Base-by-base conservation (phyloP, 30 jellyfish, hydroid and myxozoan species). In the Phacellophora camtschatica region DNA sequence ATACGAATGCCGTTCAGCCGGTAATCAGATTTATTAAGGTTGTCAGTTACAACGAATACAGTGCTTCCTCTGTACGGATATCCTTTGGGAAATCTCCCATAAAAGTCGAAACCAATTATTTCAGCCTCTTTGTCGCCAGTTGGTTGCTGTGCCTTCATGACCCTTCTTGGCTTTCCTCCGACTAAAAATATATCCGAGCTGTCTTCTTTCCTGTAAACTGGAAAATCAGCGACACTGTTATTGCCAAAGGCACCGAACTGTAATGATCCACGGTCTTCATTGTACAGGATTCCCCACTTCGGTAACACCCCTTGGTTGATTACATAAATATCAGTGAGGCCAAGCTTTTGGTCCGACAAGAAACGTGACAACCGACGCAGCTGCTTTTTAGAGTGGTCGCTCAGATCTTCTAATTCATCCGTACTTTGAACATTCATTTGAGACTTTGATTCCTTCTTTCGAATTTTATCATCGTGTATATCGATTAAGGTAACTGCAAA, bases 1-100 rank as follows among this genome's bases (percentile, higher is more conserved):
- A 80, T 80, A 32, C 57, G 36, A 5, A 80, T 25, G 55, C 91
- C 82, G 43, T 80, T 80, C 31, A 80, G 37, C 54, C 91, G 42
- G 63, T 80, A 64, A 18, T 80, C 82, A 28, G 82, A 56, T 11
- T 73, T 80, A 59, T 80, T 71, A 13, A 80, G 53, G 76, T 58
- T 58, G 50, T 66, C 81, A 9, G 91, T 80, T 9, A 61, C 37
- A 23, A 65, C 84, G 63, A 80, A 30, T 1, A 80, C 29, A 1
- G 91, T 80, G 58, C 84, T 64, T 10, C 91, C 91, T 49, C 35
- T 64, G 62, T 80, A 80, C 48, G 91, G 91, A 55, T 80, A 80
- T 2, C 91, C 91, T 12, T 5, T 53, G 13, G 91, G 61, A 37
- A 64, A 80, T 9, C 42, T 62, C 22, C 91, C 91, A 46, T 80